Base-by-base conservation (phyloP, 2,888 invertebrate genomes). In the Cataglyphis albicans region DNA sequence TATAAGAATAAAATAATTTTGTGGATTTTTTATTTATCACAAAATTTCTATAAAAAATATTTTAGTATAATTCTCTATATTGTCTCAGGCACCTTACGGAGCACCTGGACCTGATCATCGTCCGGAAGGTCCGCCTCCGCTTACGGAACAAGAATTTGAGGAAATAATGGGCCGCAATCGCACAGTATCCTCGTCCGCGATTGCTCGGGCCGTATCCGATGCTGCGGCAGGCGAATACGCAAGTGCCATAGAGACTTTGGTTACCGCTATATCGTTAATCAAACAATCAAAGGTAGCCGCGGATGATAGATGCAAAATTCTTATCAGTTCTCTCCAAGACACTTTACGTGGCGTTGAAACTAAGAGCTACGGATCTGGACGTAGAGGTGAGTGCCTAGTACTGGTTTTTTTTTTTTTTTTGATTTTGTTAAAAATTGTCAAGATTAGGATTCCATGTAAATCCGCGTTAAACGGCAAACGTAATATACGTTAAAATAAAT, bases 151-250 rank as follows among this genome's bases (percentile, higher is more conserved):
- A 55, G 99, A 99, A 95, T 99, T 99, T 95, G 99, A 99, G 95
- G 99, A 99, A 94, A 98, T 99, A 81, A 99, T 99, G 98, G 97
- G 98, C 82, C 96, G 99, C 87, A 99, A 99, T 95, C 96, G 99
- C 90, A 99, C 99, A 10, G 99, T 99, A 0, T 99, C 99, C 55
- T 99, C 99, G 89, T 98, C 98, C 75, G 99, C 99, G 25, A 99
- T 99, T 89, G 98, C 98, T 18, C 96, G 99, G 84, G 99, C 99
- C 15, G 99, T 99, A 57, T 98, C 98, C 72, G 99, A 99, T 95
- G 99, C 99, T 3, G 98, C 99, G 63, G 98, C 98, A 82, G 99
- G 99, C 12, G 99, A 99, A 95, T 99, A 98, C 95, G 98, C 98
- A 1, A 98, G 98, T 95, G 99, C 99, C 72, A 99, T 99, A 87